phyloP scores from a whole-genome alignment of 2,113 vertebrate species.

The Leiothrix lutea region DNA sequence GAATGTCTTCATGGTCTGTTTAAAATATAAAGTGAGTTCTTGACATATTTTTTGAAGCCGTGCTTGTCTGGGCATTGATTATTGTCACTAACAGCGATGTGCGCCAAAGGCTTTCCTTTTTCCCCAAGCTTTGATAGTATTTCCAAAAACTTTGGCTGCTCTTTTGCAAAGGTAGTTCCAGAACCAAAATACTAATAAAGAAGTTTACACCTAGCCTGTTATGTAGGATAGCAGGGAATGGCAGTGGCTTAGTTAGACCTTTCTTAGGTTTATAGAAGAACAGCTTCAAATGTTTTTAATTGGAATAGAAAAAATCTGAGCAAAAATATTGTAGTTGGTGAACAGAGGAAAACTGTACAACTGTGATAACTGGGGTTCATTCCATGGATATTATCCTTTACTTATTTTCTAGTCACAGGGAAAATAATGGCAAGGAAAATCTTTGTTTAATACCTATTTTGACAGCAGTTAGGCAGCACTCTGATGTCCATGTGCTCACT shows the following conservation, averaged over 20 bases:
- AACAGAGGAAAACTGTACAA: neutral
- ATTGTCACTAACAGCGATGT: neutral
- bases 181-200: neutral
- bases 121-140: neutral
- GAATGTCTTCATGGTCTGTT: constrained; percentile 33
- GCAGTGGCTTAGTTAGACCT: neutral
- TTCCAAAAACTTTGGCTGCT: neutral
- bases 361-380: neutral
- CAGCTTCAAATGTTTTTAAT: neutral
- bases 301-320: neutral
- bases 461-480: neutral
- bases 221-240: neutral
- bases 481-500: neutral
- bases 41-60: constrained; percentile 27
- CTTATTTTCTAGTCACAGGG: neutral
- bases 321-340: neutral
- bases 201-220: neutral
- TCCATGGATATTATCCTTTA: neutral
- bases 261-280: neutral
- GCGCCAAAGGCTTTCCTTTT: neutral
- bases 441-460: constrained; percentile 19
- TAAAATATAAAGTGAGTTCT: constrained; percentile 41
- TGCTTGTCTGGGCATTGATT: neutral
- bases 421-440: constrained; percentile 11
- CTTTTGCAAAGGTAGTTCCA: neutral